Base-by-base conservation (phyloP, 2,888 invertebrate species). In the Entomobrya proxima region DNA sequence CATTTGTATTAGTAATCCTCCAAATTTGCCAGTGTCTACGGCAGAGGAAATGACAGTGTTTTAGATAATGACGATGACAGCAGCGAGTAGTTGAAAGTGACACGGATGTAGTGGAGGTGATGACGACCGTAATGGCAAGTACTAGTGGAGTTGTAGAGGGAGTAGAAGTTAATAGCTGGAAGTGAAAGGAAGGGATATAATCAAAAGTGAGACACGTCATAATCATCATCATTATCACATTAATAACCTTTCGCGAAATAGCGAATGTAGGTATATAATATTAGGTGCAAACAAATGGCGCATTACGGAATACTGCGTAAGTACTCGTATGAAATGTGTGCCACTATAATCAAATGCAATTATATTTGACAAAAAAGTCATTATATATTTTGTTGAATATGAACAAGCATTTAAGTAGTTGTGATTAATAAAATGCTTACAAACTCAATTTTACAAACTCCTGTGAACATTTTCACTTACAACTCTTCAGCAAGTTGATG, bases 41-140 rank as follows among this genome's bases (percentile, higher is more conserved):
- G 13, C 4, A 5, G 37, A 7, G 74, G 52, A 67, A 80, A 80
- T 58, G 58, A 72, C 58, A 80, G 55, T 80, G 72, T 80, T 80
- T 69, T 72, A 72, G 72, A 80, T 80, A 80, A 80, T 80, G 80
- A 80, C 72, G 37, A 58, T 40, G 79, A 79, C 67, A 32, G 44
- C 27, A 74, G 50, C 30, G 50, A 64, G 35, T 32, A 64, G 11
- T 13, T 30, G 50, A 18, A 50, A 32, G 50, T 32, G 50, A 74
- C 47, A 32, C 32, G 74, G 30, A 50, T 47, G 74, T 40, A 21
- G 37, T 40, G 21, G 40, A 35, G 40, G 37, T 37, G 21, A 15
- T 27, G 13, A 61, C n/a, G n/a, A n/a, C n/a, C n/a, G n/a, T n/a
- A 58, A 30, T 30, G n/a, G 13, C 15, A 24, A 58, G 15, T 58